A percentile compares a stretch with the other conserved stretches of the same genome.
These are phyloP conservation scores for Eristalis pertinax DNA, from an alignment of 2,888 invertebrate species.

Conservation along the genomic window DNA sequence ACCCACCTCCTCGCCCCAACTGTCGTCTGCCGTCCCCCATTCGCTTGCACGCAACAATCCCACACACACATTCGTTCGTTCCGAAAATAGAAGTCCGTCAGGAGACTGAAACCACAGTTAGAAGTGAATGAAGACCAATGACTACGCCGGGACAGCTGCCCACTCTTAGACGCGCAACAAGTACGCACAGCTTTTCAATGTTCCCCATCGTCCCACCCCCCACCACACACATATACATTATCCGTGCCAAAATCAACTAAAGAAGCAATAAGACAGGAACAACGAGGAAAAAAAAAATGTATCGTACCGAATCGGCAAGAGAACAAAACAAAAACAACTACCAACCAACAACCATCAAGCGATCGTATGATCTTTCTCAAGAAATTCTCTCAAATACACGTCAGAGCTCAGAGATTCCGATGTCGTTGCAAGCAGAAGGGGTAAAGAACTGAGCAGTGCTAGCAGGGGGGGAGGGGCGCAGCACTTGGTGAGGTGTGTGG, in stretches of 20 bases:
- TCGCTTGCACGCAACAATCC: neutral
- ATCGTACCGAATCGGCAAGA: neutral
- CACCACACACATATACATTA: neutral
- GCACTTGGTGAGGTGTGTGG: neutral
- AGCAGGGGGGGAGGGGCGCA: too few relatives aligned
- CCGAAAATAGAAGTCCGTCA: constrained; percentile 36
- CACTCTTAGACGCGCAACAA: constrained; percentile 32
- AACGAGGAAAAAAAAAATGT: constrained; percentile 17
- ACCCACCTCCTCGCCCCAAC: neutral
- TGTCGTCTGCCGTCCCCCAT: neutral
- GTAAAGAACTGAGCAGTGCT: neutral
- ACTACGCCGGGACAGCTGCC: neutral
- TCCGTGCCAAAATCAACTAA: neutral
- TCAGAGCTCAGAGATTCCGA: constrained; percentile 50
- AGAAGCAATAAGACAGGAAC: neutral
- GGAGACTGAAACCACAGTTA: neutral
- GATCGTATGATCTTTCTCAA: constrained; percentile 65
- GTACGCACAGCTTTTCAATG: constrained; percentile 25
- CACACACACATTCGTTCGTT: constrained; percentile 2
- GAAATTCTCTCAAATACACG: constrained; percentile 63
- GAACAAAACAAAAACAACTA: constrained; percentile 34
- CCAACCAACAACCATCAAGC: constrained; percentile 37
- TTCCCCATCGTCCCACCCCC: neutral
- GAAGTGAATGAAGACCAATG: neutral
- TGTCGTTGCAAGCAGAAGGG: constrained; percentile 19